These are phyloP conservation scores for Clarias magur DNA, from an alignment of 2,113 vertebrate genomes.

Conservation along the genomic window DNA sequence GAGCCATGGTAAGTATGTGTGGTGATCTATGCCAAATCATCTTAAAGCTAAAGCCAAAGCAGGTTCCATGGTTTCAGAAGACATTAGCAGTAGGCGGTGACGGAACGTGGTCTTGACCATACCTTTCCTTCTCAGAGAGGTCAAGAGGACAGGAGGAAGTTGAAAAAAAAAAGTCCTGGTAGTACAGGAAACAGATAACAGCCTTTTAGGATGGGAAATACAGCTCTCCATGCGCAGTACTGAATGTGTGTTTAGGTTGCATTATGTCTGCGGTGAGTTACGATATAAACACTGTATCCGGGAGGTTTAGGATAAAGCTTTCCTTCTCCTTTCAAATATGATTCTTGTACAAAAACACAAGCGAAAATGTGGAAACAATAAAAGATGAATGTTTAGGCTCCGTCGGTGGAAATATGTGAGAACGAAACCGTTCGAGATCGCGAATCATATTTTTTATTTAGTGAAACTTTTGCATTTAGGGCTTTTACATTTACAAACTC, in stretches of 20 bases:
- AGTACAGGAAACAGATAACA: slow-evolving; percentile 31
- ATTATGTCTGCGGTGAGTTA: slow-evolving; percentile 39
- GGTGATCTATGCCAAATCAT: slow-evolving; percentile 28
- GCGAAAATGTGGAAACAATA: slow-evolving; percentile 42
- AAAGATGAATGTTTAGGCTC: slow-evolving; percentile 32
- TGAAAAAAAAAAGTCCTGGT: slow-evolving; percentile 16
- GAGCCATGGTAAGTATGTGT: slow-evolving; percentile 39
- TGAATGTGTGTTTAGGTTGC: slow-evolving; percentile 38
- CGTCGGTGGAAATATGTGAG: slow-evolving; percentile 6
- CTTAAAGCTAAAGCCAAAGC: slow-evolving; percentile 37
- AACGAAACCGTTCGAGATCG: slow-evolving; percentile 3
- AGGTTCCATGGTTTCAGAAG: slow-evolving; percentile 31
- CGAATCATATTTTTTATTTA: background rate
- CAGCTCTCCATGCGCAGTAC: background rate
- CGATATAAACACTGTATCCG: slow-evolving; percentile 36
- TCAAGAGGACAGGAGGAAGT: slow-evolving; percentile 17
- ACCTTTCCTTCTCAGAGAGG: slow-evolving; percentile 16
- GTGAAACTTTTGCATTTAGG: slow-evolving; percentile 3
- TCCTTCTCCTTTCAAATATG: slow-evolving; percentile 24
- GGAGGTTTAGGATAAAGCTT: slow-evolving; percentile 24
- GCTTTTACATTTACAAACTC: background rate
- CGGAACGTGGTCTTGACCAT: background rate
- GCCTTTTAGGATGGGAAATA: slow-evolving; percentile 6
- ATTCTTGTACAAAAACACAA: slow-evolving; percentile 28
- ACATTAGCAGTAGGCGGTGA: slow-evolving; percentile 24